Evolutionary conservation across 2,888 invertebrate species (phyloP).

Genomic region (Phragmatobia fuliginosa): DNA sequence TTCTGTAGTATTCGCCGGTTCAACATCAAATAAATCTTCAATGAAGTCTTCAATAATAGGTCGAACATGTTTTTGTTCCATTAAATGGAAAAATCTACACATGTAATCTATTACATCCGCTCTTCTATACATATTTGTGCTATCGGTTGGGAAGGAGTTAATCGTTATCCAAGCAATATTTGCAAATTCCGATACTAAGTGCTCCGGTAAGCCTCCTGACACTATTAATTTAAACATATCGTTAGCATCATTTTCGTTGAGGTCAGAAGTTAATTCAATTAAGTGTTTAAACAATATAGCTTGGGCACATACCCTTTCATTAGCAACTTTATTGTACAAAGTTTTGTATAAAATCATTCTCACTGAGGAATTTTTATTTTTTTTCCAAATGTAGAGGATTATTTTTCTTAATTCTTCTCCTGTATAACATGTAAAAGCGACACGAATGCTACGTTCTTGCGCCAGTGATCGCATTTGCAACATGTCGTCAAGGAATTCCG

Average conservation of each 20-base stretch:
- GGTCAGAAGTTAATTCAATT: conserved; percentile 54
- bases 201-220: conserved; percentile 43
- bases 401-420: conserved; percentile 55
- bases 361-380: conserved; percentile 63
- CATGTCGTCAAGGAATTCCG: conserved; percentile 58
- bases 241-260: conserved; percentile 64
- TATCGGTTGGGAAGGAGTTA: conserved; percentile 53
- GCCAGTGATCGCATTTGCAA: conserved; percentile 63
- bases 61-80: conserved; percentile 53
- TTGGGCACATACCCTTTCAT: conserved; percentile 37
- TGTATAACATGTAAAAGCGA: conserved; percentile 64
- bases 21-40: conserved; percentile 41
- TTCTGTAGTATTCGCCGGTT: conserved; percentile 28
- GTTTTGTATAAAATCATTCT: conserved; percentile 60
- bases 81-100: conserved; percentile 35
- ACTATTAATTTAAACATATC: conserved; percentile 54
- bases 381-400: conserved; percentile 58
- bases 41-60: conserved; percentile 58
- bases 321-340: conserved; percentile 52
- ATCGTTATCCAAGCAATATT: conserved; percentile 59
- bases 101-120: conserved; percentile 49
- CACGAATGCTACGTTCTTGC: conserved; percentile 67
- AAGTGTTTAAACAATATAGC: conserved; percentile 57
- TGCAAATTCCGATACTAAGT: conserved; percentile 50
- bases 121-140: conserved; percentile 48